These are phyloP conservation scores for Lamellibrachia luymesi DNA, from an alignment of 1,140 invertebrate genomes.

Conservation along the genomic window DNA sequence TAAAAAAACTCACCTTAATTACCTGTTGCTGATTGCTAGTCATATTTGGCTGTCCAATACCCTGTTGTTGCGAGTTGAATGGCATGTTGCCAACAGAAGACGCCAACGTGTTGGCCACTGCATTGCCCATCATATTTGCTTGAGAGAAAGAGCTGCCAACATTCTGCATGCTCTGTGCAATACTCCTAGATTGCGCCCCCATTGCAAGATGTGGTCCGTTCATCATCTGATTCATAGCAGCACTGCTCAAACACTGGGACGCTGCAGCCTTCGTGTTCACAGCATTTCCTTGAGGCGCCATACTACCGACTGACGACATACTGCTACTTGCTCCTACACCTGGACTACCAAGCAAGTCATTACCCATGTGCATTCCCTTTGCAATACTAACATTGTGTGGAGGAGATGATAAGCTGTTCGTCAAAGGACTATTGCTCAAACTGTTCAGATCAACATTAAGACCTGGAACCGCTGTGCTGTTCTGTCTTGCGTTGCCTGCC, in stretches of 20 bases:
- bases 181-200: conserved; percentile 42
- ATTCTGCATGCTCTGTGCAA: conserved; percentile 28
- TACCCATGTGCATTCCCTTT: conserved; percentile 4
- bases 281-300: not conserved
- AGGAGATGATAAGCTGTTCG: conserved; percentile 3
- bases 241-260: not conserved
- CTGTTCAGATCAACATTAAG: conserved; percentile 13
- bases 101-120: conserved; percentile 5
- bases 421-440: conserved; percentile 10
- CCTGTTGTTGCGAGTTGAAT: conserved; percentile 12
- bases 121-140: not conserved
- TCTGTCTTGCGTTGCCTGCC: conserved; percentile 19
- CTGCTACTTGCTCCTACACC: conserved; percentile 23
- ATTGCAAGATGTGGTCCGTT: conserved; percentile 51
- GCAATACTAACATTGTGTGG: not conserved
- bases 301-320: conserved; percentile 22
- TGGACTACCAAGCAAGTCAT: not conserved
- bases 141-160: not conserved
- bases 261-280: not conserved
- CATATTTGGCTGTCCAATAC: conserved; percentile 20
- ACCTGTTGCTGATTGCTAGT: conserved; percentile 36
- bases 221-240: conserved; percentile 40
- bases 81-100: not conserved
- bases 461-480: not conserved
- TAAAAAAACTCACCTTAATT: conserved; percentile 33